phyloP scores from a whole-genome alignment of 2,888 invertebrate species.

The Scaptomyza caliginosa region DNA sequence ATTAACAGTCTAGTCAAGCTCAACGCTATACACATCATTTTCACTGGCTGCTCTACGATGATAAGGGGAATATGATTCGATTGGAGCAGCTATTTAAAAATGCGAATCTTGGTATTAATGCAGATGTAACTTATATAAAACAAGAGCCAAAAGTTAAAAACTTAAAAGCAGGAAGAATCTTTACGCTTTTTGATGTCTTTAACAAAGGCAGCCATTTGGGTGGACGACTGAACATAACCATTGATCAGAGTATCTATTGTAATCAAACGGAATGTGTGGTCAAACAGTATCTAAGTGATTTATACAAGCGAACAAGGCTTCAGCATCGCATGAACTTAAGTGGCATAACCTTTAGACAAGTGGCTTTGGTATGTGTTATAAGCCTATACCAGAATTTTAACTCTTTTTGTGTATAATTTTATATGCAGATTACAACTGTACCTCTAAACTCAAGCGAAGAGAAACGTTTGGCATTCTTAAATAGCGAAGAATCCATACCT shows the following conservation, averaged over 20 bases:
- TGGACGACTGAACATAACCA: conserved; percentile 80
- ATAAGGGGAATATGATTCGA: conserved; percentile 37
- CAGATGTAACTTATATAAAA: conserved; percentile 73
- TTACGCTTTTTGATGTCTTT: conserved; percentile 80
- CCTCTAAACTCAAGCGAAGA: conserved; percentile 61
- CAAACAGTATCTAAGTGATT: conserved; percentile 60
- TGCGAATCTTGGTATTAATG: conserved; percentile 76
- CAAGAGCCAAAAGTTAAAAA: conserved; percentile 9
- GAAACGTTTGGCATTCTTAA: conserved; percentile 55
- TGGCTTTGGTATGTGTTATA: conserved; percentile 69
- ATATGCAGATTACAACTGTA: conserved; percentile 56
- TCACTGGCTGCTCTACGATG: conserved; percentile 79
- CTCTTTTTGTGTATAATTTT: too few relatives aligned
- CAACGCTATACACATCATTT: conserved; percentile 64
- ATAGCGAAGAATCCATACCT: conserved; percentile 57
- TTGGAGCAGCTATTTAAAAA: conserved; percentile 56
- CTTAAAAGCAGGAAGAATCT: not conserved
- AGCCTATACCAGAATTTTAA: not conserved
- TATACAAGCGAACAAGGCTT: conserved; percentile 61
- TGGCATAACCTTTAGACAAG: conserved; percentile 75
- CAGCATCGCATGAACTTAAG: conserved; percentile 74
- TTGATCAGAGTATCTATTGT: conserved; percentile 72
- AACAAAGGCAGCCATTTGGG: conserved; percentile 81
- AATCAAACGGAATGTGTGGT: conserved; percentile 47
- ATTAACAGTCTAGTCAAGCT: conserved; percentile 66